Conservation (phyloP, 2,888 invertebrate species). For the Volucella inflata region DNA sequence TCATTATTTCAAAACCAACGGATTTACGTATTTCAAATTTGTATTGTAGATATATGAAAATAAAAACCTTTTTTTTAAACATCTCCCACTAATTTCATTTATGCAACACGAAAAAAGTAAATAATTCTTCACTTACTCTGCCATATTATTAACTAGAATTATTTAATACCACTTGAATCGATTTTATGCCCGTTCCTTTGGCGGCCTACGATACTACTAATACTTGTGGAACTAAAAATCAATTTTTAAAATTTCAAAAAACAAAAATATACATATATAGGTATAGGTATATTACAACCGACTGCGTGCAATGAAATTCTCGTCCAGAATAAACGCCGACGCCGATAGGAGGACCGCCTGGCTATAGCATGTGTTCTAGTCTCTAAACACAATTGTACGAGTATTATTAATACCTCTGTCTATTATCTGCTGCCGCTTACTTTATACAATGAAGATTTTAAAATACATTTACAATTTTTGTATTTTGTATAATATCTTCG, state of each 20-base stretch:
- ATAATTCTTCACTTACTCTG: too few relatives aligned
- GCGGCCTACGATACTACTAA: constrained; percentile 37
- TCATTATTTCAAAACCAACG: too few relatives aligned
- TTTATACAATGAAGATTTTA: constrained; percentile 42
- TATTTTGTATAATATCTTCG: constrained; percentile 22
- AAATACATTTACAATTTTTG: constrained; percentile 59
- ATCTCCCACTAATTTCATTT: too few relatives aligned
- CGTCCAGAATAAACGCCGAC: constrained; percentile 50
- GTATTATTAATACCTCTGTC: constrained; percentile 56
- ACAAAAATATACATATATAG: not conserved
- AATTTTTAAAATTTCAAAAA: constrained; percentile 52
- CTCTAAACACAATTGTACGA: constrained; percentile 63
- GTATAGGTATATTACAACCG: constrained; percentile 38
- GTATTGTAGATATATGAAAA: too few relatives aligned
- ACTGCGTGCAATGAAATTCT: constrained; percentile 33
- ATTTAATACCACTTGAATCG: constrained; percentile 11
- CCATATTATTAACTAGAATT: not conserved
- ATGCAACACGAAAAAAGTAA: too few relatives aligned
- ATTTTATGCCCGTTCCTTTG: constrained; percentile 54
- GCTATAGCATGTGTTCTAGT: constrained; percentile 59
- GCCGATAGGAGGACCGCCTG: constrained; percentile 32
- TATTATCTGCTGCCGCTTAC: constrained; percentile 38
- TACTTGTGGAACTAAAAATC: constrained; percentile 44
- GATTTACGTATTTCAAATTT: too few relatives aligned
- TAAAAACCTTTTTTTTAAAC: too few relatives aligned